phyloP scores from a whole-genome alignment of 2,888 invertebrate genomes.

The Dioctria rufipes region DNA sequence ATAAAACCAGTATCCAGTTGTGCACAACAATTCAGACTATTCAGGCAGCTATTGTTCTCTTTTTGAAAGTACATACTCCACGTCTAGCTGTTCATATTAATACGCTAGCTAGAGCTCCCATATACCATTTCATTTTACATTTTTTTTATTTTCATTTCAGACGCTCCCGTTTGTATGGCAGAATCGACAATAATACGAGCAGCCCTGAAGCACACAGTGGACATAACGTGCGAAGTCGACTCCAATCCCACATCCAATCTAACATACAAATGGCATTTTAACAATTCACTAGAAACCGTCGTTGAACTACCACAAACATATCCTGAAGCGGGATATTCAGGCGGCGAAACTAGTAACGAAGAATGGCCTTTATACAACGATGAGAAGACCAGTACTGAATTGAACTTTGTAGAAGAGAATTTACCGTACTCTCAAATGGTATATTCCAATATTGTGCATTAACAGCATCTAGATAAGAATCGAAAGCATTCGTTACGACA shows the following conservation, averaged over 20 bases:
- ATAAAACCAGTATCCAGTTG: too few relatives aligned
- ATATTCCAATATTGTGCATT: slow-evolving; percentile 69
- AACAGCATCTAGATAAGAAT: slow-evolving; percentile 68
- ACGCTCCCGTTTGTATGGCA: slow-evolving; percentile 70
- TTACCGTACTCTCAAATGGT: slow-evolving; percentile 66
- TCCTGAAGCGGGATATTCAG: background rate
- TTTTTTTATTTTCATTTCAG: slow-evolving; percentile 60
- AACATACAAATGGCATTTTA: slow-evolving; percentile 72
- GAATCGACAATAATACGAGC: slow-evolving; percentile 71
- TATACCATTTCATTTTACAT: too few relatives aligned
- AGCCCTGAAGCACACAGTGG: slow-evolving; percentile 70
- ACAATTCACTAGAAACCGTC: slow-evolving; percentile 70
- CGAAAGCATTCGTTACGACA: slow-evolving; percentile 58
- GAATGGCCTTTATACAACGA: slow-evolving; percentile 53
- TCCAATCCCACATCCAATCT: slow-evolving; percentile 71
- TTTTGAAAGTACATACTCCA: background rate
- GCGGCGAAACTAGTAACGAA: background rate
- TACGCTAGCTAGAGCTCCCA: background rate
- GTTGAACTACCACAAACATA: slow-evolving; percentile 67
- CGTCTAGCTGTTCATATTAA: background rate
- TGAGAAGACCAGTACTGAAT: slow-evolving; percentile 51
- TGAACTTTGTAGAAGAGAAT: slow-evolving; percentile 41
- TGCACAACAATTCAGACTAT: too few relatives aligned
- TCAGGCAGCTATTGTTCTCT: too few relatives aligned
- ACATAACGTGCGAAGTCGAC: slow-evolving; percentile 71